Conservation (phyloP, 2,797 vertebrate genomes). For the Coracias cyanogaster region DNA sequence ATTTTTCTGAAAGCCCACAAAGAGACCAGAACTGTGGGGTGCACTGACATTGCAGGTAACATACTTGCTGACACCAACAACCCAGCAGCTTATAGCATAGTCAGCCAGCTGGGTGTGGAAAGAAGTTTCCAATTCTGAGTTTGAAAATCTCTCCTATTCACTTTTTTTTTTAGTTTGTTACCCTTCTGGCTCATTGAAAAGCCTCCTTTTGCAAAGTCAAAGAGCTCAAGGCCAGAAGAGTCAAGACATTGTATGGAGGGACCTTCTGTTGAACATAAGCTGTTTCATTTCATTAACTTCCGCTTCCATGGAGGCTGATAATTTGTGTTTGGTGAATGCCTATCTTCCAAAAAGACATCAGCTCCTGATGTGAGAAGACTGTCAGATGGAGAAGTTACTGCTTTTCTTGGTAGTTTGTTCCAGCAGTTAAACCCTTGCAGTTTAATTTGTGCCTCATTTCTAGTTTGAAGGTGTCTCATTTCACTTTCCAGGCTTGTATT, state of each 20-base stretch:
- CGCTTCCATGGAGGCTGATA: background rate
- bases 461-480: background rate
- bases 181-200: background rate
- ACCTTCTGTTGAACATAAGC: background rate
- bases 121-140: background rate
- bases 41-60: background rate
- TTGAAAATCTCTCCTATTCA: background rate
- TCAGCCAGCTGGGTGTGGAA: background rate
- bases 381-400: background rate
- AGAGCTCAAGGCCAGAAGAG: background rate
- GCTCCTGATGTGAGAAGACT: background rate
- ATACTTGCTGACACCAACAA: background rate
- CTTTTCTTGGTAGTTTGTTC: slow-evolving; percentile 13
- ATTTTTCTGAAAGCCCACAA: background rate
- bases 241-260: background rate
- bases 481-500: background rate
- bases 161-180: background rate
- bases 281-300: background rate
- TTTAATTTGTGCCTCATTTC: slow-evolving; percentile 6
- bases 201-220: background rate
- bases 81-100: background rate
- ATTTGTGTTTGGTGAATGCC: background rate
- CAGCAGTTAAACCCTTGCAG: background rate
- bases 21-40: background rate
- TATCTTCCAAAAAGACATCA: background rate